Base-by-base conservation (phyloP, 2,113 vertebrate genomes). In the Heliornis fulica region DNA sequence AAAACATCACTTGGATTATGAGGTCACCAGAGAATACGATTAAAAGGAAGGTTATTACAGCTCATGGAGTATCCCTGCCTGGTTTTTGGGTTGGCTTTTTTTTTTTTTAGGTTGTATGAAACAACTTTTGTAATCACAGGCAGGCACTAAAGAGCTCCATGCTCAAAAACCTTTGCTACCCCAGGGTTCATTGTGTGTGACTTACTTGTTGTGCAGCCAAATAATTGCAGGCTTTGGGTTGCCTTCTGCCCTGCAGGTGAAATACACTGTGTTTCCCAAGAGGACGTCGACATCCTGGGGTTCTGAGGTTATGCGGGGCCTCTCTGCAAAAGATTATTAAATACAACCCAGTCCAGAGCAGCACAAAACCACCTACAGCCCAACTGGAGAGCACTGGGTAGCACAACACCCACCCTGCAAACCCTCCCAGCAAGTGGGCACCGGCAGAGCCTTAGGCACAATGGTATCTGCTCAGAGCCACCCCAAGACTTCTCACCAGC, bases 141-240 rank as follows among this genome's bases (percentile, higher is more conserved):
- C 65, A 80, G 70, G 15, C 50, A 68, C 22, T 53, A 65, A 88
- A 66, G 66, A 84, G 21, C 68, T 86, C 6, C 0, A 38, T 15
- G 41, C 56, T 50, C 36, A n/a, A 26, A 78, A 88, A 56, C 32
- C n/a, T 87, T 48, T 79, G 57, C 83, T 28, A 60, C 38, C 36
- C 64, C 80, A 46, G 38, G 63, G 43, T 25, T 84, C 60, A 19
- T 14, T 34, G 53, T 5, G 6, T 15, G 16, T 0, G 10, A 83
- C 98, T 98, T 97, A 99, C 99, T 99, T 99, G 97, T 99, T 99
- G 93, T 99, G 98, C 60, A 99, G 98, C 99, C 99, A 99, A 96
- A 99, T 99, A 87, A 99, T 99, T 34, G 98, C 98, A 56, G 99
- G 99, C 93, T 99, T 99, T 18, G 99, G 99, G 97, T 99, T 99